Evolutionary conservation across 1,140 invertebrate genomes (phyloP).

Genomic region (Oppia nitens): DNA sequence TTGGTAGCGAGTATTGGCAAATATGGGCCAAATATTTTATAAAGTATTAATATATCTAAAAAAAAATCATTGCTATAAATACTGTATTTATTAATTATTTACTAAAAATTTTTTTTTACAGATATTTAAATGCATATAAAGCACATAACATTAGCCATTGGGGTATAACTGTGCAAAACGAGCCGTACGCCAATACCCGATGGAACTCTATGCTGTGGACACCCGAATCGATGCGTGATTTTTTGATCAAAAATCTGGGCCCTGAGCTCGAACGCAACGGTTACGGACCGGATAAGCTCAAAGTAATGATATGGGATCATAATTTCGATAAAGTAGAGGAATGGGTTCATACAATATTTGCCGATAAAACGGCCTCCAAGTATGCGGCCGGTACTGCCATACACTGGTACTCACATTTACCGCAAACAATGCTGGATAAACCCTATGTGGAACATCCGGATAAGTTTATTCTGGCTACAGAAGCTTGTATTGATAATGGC

Average conservation of each 20-base stretch:
- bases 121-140: no score
- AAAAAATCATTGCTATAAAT: no score
- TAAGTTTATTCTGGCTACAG: conserved; percentile 57
- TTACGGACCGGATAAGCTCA: conserved; percentile 19
- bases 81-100: no score
- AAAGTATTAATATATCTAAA: no score
- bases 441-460: conserved; percentile 42
- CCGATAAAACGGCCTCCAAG: conserved; percentile 20
- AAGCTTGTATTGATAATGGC: conserved; percentile 37
- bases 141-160: conserved; percentile 24
- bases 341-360: conserved; percentile 23
- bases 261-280: conserved; percentile 23
- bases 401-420: conserved; percentile 27
- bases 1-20: conserved; percentile 32
- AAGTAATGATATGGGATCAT: no score
- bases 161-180: conserved; percentile 35
- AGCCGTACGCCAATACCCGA: conserved; percentile 28
- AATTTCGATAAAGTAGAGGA: no score
- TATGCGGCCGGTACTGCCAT: no score
- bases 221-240: conserved; percentile 27
- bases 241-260: conserved; percentile 26
- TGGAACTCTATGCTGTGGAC: conserved; percentile 34
- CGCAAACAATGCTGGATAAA: conserved; percentile 33
- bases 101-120: no score
- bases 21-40: conserved; percentile 36